Evolutionary conservation across 2,888 invertebrate species (phyloP).

Genomic region (Coelogynopora nodosa): DNA sequence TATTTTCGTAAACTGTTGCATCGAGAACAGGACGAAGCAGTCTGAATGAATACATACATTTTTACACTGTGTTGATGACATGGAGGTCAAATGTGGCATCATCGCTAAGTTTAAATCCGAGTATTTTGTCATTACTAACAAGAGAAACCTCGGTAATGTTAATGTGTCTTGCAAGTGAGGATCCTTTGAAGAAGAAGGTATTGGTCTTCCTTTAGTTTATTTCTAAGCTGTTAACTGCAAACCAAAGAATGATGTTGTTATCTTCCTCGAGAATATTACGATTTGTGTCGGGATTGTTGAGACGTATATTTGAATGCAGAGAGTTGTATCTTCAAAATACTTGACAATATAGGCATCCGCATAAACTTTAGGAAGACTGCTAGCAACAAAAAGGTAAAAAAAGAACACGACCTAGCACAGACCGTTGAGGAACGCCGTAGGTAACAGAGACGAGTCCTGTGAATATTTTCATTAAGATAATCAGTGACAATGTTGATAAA

Average conservation of each 20-base stretch:
- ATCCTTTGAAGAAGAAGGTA: not conserved
- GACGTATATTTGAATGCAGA: not conserved
- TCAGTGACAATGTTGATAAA: not conserved
- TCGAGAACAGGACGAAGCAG: too few relatives aligned
- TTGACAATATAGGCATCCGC: not conserved
- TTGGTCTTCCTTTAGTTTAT: not conserved
- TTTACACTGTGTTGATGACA: too few relatives aligned
- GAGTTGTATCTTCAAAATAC: not conserved
- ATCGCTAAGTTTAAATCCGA: not conserved
- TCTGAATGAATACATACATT: too few relatives aligned
- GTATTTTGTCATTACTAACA: not conserved
- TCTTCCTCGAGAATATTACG: not conserved
- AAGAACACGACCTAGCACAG: not conserved
- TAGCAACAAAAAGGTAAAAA: not conserved
- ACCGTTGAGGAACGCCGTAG: too few relatives aligned
- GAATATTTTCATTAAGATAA: not conserved
- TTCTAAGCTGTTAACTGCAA: not conserved
- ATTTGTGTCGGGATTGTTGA: not conserved
- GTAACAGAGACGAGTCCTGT: too few relatives aligned
- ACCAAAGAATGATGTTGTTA: not conserved
- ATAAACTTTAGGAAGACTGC: not conserved
- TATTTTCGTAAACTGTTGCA: too few relatives aligned
- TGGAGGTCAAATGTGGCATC: not conserved
- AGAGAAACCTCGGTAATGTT: not conserved
- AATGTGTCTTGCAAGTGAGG: not conserved